A percentile compares a stretch with the other conserved stretches of the same genome.
Conservation (phyloP, 2,888 invertebrate species). For the Synanthedon myopaeformis region DNA sequence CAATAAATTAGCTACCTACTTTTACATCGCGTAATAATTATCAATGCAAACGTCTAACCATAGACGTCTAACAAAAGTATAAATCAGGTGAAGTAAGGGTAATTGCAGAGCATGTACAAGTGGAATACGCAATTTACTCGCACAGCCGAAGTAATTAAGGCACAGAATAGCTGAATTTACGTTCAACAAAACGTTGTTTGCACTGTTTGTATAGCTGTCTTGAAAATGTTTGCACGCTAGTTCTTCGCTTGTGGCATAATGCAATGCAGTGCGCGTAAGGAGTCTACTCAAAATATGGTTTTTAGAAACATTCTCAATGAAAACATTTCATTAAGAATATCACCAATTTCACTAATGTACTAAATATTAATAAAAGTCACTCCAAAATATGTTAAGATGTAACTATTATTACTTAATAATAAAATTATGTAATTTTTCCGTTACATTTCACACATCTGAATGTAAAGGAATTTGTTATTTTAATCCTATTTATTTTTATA, state of each 20-base stretch:
- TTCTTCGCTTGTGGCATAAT: neutral
- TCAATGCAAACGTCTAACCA: constrained; percentile 15
- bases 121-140: constrained; percentile 25
- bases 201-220: constrained; percentile 21
- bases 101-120: constrained; percentile 17
- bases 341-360: too few species aligned
- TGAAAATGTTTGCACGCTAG: constrained; percentile 24
- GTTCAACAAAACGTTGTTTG: constrained; percentile 26
- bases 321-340: too few species aligned
- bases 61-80: constrained; percentile 12
- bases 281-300: neutral
- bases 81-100: constrained; percentile 19
- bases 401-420: too few species aligned
- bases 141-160: constrained; percentile 24
- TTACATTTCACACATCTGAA: too few species aligned
- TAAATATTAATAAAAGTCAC: too few species aligned
- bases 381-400: too few species aligned
- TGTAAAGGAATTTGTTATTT: too few species aligned
- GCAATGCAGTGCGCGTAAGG: neutral
- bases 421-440: too few species aligned
- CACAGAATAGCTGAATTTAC: constrained; percentile 22
- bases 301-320: too few species aligned
- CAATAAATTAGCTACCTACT: too few species aligned
- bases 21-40: constrained; percentile 5
- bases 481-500: too few species aligned